phyloP scores from a whole-genome alignment of 1,140 invertebrate species.

The Aradophagus sp. region DNA sequence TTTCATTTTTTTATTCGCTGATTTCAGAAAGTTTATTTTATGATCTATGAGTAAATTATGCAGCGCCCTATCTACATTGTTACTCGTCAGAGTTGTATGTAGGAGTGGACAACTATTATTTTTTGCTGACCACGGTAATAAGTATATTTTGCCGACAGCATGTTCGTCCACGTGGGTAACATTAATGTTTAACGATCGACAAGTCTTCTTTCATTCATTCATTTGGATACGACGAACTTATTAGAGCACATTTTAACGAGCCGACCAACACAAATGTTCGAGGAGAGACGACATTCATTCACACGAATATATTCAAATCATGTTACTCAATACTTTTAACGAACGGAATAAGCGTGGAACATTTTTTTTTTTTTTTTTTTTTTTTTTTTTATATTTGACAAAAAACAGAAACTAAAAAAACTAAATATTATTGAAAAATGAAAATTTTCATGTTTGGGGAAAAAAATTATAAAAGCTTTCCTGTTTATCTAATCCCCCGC shows the following conservation, averaged over 20 bases:
- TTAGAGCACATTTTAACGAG: slow-evolving; percentile 51
- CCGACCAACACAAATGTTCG: slow-evolving; percentile 38
- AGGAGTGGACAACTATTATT: slow-evolving; percentile 46
- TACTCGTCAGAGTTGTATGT: slow-evolving; percentile 21
- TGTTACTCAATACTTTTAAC: slow-evolving; percentile 42
- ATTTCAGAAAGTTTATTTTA: slow-evolving; percentile 39
- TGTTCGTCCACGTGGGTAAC: slow-evolving; percentile 43
- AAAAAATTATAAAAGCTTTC: too few relatives aligned
- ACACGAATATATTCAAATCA: slow-evolving; percentile 26
- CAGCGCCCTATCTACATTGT: slow-evolving; percentile 19
- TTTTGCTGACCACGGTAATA: slow-evolving; percentile 48
- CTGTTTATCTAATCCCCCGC: too few relatives aligned
- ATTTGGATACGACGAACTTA: slow-evolving; percentile 33
- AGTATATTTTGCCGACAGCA: slow-evolving; percentile 42
- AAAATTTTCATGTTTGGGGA: too few relatives aligned
- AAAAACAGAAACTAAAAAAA: too few relatives aligned
- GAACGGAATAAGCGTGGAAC: slow-evolving; percentile 28
- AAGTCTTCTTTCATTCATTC: slow-evolving; percentile 47
- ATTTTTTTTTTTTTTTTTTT: too few relatives aligned
- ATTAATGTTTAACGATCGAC: slow-evolving; percentile 54
- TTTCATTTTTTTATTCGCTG: slow-evolving; percentile 5
- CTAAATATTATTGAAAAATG: too few relatives aligned
- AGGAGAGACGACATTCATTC: slow-evolving; percentile 47
- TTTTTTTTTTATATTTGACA: too few relatives aligned
- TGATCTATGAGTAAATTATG: slow-evolving; percentile 41